Evolutionary conservation across 2,113 vertebrate species (phyloP), one percentile per base, ranked within the genome.

Genomic region (Petroica traversi): DNA sequence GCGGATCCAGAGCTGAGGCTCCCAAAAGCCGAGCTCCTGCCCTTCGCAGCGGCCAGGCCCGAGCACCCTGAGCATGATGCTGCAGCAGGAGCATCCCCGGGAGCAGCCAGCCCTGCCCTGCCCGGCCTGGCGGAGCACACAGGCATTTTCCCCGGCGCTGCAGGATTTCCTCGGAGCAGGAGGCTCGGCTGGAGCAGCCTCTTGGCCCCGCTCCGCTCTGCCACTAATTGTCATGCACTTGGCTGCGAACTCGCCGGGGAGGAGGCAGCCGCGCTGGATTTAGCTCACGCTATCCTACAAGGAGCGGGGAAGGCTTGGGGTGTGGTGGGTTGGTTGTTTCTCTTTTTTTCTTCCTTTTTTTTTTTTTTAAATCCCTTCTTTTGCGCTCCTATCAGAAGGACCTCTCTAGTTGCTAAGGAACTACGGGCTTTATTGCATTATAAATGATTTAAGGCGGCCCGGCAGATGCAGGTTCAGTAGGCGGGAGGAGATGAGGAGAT

Each of bases 321-420:
- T 61, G 78, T 75, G 78, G 77, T 82, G 31, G 34, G 20, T 7
- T 61, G 61, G 34, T 75, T 74, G 29, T 64, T 72, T 36, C 17
- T 19, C 19, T 5, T 7, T 5, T 18, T 36, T 14, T 15, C 13
- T 31, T 52, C n/a, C n/a, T 6, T 34, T 20, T 2, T 29, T 55
- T 45, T 43, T 41, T 61, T 33, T 3, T 40, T 33, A 5, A 64
- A 80, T 80, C 80, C 58, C 51, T 75, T 16, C 85, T 89, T 95
- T 87, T 72, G 43, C n/a, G 75, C 90, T 85, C 85, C 95, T 97
- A 96, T 96, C 92, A 95, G 93, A 90, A 90, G 88, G 93, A 89
- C 88, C 87, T 89, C 89, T 92, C 86, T 55, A 96, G 97, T 97
- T 98, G 97, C 97, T 98, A 98, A 97, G 97, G 96, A 98, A 98